phyloP scores from a whole-genome alignment of 2,888 invertebrate genomes.

The Schrankia costaestrigalis region DNA sequence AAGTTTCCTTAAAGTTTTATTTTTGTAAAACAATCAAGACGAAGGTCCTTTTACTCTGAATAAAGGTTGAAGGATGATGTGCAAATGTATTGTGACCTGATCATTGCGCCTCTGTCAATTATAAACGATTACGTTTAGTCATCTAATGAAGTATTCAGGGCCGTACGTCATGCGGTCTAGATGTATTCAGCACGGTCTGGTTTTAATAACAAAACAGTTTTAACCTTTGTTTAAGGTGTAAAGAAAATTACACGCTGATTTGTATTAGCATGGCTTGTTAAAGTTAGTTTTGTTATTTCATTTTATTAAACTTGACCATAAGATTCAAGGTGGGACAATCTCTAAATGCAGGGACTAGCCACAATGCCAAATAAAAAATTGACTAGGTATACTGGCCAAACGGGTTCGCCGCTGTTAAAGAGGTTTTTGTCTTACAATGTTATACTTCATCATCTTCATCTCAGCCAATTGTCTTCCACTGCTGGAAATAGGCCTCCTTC shows the following conservation, averaged over 20 bases:
- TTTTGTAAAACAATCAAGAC: too few relatives aligned
- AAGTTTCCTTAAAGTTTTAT: too few relatives aligned
- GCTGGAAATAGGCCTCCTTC: too few relatives aligned
- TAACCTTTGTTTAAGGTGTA: conserved; percentile 52
- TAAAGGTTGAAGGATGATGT: conserved; percentile 35
- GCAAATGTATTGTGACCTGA: conserved; percentile 51
- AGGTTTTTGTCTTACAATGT: too few relatives aligned
- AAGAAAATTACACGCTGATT: conserved; percentile 51
- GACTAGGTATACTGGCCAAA: too few relatives aligned
- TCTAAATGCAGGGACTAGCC: too few relatives aligned
- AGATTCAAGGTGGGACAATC: too few relatives aligned
- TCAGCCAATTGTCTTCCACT: too few relatives aligned
- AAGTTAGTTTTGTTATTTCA: conserved; percentile 30
- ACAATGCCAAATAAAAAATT: too few relatives aligned
- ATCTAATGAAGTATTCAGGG: conserved; percentile 75
- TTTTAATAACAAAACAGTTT: conserved; percentile 59
- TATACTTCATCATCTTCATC: too few relatives aligned
- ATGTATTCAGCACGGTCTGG: conserved; percentile 42
- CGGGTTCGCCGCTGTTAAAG: too few relatives aligned
- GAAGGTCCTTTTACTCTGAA: conserved; percentile 15
- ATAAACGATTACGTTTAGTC: conserved; percentile 63
- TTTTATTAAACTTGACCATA: not conserved
- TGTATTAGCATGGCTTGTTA: conserved; percentile 41
- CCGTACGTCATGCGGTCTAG: conserved; percentile 35
- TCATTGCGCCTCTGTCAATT: conserved; percentile 50